These are phyloP conservation scores for Arenaria interpres DNA, from an alignment of 2,113 vertebrate genomes.

Conservation along the genomic window DNA sequence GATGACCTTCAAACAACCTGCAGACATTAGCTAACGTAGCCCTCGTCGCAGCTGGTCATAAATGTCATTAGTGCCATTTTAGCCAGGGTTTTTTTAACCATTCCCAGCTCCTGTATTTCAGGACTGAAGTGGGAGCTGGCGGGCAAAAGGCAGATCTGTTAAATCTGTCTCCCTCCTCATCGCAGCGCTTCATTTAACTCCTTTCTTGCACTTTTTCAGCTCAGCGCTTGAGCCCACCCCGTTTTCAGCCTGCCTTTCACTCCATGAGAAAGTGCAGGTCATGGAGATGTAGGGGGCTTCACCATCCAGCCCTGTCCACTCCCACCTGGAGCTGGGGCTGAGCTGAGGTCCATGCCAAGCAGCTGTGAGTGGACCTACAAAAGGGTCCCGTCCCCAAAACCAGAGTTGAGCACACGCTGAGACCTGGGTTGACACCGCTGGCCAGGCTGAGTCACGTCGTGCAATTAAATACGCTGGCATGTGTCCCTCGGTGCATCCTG, in stretches of 20 bases:
- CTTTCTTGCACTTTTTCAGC: not conserved
- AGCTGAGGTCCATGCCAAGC: not conserved
- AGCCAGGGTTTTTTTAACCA: not conserved
- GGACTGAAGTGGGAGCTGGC: not conserved
- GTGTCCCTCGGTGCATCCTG: accelerated
- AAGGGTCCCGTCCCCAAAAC: not conserved
- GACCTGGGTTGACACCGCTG: not conserved
- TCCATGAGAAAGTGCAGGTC: not conserved
- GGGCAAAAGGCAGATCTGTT: not conserved
- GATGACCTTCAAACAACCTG: slow-evolving; percentile 55
- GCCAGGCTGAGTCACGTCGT: accelerated
- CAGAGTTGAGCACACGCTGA: accelerated
- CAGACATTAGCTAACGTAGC: slow-evolving; percentile 28
- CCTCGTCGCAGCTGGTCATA: slow-evolving; percentile 19
- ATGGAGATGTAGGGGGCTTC: not conserved
- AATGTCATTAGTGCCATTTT: slow-evolving; percentile 11
- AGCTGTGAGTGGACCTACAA: not conserved
- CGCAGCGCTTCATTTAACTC: not conserved
- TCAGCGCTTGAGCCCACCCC: accelerated
- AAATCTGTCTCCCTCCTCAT: not conserved
- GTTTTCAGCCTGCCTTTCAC: not conserved
- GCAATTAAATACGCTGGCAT: not conserved
- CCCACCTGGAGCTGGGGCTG: not conserved
- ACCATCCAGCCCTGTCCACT: not conserved
- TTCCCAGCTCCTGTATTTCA: not conserved